These are phyloP conservation scores for Champsocephalus esox DNA, from an alignment of 2,797 vertebrate genomes.

Conservation along the genomic window DNA sequence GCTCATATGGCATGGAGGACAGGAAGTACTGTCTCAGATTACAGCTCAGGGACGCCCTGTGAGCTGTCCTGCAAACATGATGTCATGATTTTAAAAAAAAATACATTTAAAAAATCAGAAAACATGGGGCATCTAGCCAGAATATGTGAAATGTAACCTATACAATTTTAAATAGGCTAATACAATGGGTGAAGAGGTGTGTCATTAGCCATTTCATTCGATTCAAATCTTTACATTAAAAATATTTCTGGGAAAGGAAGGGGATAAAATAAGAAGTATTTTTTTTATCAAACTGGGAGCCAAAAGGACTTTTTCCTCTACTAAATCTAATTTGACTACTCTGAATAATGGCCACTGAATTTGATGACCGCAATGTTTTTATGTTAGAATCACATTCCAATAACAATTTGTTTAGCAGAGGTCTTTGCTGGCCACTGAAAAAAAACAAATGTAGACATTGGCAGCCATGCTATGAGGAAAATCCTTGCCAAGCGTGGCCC, in stretches of 20 bases:
- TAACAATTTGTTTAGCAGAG: neutral
- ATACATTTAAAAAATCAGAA: neutral
- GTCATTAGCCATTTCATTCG: neutral
- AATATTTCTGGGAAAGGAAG: neutral
- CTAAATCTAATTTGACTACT: too few relatives aligned
- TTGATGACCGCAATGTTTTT: neutral
- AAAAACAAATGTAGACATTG: neutral
- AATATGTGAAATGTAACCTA: neutral
- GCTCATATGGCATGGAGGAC: conserved; percentile 25
- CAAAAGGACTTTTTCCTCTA: too few relatives aligned
- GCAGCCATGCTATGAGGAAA: neutral
- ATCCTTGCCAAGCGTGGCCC: too few relatives aligned
- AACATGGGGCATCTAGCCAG: neutral
- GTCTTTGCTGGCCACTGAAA: neutral
- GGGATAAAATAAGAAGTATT: neutral
- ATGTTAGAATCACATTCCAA: neutral
- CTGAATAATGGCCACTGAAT: neutral
- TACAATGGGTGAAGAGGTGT: neutral
- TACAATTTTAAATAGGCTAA: neutral
- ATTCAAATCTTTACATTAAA: neutral
- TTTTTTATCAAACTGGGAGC: neutral
- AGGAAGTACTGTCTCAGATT: conserved; percentile 45
- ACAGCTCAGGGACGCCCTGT: conserved; percentile 23
- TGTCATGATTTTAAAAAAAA: conserved; percentile 12
- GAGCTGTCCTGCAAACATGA: conserved; percentile 16